These are phyloP conservation scores for Microplitis deprimator DNA, from an alignment of 2,888 invertebrate species.

Conservation along the genomic window DNA sequence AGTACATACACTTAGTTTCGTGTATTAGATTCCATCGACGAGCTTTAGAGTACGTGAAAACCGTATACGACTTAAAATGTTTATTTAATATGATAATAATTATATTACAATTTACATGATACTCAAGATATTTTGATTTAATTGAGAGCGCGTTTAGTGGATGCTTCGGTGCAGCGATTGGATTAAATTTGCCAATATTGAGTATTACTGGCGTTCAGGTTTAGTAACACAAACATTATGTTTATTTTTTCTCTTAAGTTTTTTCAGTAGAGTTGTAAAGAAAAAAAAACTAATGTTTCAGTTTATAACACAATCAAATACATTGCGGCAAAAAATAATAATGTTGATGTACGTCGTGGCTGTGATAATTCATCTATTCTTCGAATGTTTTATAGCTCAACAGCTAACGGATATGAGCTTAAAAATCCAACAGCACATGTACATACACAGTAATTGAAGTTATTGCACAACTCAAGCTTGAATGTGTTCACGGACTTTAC, in stretches of 20 bases:
- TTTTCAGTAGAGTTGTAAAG: neutral
- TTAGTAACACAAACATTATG: neutral
- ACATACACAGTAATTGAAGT: neutral
- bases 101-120: neutral
- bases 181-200: neutral
- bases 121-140: neutral
- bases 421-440: neutral
- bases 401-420: neutral
- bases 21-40: neutral
- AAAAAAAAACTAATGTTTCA: neutral
- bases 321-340: neutral
- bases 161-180: neutral
- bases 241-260: no score
- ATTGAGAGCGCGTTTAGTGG: neutral
- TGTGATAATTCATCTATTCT: neutral
- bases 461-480: no score
- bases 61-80: neutral
- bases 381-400: neutral
- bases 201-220: constrained; percentile 21
- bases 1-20: neutral
- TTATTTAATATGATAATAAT: no score
- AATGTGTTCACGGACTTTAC: no score
- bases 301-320: neutral
- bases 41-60: neutral
- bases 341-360: neutral